Conservation (phyloP, 2,797 vertebrate genomes). For the Eleutherodactylus coqui region DNA sequence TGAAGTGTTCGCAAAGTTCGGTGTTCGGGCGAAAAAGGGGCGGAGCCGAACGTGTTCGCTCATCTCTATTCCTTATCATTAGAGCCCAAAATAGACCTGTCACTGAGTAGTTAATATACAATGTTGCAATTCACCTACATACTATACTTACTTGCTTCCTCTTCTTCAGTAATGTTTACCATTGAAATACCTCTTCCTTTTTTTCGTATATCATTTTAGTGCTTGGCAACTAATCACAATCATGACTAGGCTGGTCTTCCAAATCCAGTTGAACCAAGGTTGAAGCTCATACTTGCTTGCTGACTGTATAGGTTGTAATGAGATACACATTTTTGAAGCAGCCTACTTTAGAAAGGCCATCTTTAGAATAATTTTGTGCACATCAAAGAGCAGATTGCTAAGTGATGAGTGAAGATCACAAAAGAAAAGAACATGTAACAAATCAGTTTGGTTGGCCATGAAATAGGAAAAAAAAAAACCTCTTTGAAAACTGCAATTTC, state of each 20-base stretch:
- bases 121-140: neutral
- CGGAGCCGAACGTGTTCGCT: no score
- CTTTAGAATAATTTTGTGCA: conserved; percentile 11
- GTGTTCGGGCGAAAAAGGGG: no score
- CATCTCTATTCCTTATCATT: no score
- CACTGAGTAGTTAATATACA: no score
- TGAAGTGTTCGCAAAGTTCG: no score
- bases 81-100: no score
- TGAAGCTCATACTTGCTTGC: neutral
- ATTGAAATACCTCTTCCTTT: neutral
- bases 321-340: neutral
- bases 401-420: neutral
- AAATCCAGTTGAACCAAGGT: neutral
- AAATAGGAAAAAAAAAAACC: neutral
- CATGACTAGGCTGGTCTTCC: neutral
- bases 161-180: neutral
- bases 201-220: neutral
- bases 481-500: conserved; percentile 1
- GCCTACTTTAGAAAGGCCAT: neutral
- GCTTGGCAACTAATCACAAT: neutral
- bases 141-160: neutral
- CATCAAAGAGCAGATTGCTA: neutral
- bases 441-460: neutral
- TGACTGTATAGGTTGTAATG: neutral
- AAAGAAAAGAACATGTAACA: neutral